These are phyloP conservation scores for Megaleporinus macrocephalus DNA, from an alignment of 2,113 vertebrate species.

Conservation along the genomic window DNA sequence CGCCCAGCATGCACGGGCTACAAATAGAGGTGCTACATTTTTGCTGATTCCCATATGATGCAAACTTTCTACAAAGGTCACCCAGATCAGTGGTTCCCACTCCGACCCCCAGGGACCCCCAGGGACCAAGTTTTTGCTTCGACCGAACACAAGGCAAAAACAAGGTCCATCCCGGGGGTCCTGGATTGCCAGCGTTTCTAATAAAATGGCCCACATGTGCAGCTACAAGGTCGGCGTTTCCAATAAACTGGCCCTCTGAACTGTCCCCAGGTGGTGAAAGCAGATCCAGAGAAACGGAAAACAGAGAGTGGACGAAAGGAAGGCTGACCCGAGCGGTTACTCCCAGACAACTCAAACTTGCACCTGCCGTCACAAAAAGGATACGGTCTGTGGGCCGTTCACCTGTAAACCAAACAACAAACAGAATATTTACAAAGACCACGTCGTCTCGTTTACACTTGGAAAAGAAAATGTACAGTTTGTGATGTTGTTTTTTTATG, in stretches of 20 bases:
- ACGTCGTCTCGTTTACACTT: conserved; percentile 74
- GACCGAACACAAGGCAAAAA: background rate
- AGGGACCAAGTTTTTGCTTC: no score
- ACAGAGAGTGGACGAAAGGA: background rate
- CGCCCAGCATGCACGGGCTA: no score
- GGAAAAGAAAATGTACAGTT: conserved; percentile 80
- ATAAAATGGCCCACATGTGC: background rate
- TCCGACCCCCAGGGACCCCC: no score
- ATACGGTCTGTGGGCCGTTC: conserved; percentile 63
- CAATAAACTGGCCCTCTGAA: background rate
- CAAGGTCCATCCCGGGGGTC: background rate
- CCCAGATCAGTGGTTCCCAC: no score
- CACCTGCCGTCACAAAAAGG: conserved; percentile 79
- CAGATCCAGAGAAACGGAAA: background rate
- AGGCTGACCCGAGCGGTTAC: background rate
- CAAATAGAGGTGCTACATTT: no score
- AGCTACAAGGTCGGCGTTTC: no score
- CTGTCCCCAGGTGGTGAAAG: background rate
- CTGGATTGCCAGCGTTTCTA: no score
- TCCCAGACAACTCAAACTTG: conserved; percentile 68
- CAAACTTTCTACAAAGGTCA: no score
- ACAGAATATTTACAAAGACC: conserved; percentile 85
- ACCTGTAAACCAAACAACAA: conserved; percentile 76
- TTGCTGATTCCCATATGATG: no score
- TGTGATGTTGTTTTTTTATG: conserved; percentile 60